Conservation (phyloP, 2,888 invertebrate genomes). For the Diogma glabrata region DNA sequence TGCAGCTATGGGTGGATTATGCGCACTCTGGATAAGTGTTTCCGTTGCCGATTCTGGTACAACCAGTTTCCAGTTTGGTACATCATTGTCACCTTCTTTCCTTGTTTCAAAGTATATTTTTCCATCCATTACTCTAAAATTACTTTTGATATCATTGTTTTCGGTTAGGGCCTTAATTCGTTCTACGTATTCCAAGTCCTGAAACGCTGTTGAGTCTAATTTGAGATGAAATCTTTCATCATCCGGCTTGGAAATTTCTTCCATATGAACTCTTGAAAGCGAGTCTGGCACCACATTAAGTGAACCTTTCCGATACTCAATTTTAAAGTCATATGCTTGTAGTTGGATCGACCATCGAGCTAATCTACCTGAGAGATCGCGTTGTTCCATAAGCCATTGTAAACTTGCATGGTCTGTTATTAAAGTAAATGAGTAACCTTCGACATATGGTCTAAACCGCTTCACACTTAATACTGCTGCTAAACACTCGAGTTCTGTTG, state of each 20-base stretch:
- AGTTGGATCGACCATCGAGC: slow-evolving; percentile 11
- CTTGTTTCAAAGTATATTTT: not conserved
- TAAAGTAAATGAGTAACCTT: not conserved
- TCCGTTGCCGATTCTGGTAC: not conserved
- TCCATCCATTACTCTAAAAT: not conserved
- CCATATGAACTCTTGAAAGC: not conserved
- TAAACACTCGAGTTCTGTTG: no score
- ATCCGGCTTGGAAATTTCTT: not conserved
- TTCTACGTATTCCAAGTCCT: not conserved
- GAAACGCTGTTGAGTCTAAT: not conserved
- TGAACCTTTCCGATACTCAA: slow-evolving; percentile 9
- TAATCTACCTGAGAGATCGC: slow-evolving; percentile 5
- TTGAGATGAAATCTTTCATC: not conserved
- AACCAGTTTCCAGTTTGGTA: not conserved
- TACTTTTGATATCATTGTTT: not conserved
- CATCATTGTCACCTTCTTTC: not conserved
- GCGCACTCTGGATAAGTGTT: not conserved
- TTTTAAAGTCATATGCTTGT: slow-evolving; percentile 11
- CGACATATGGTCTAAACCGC: not conserved
- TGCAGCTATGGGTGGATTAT: not conserved
- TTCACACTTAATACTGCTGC: not conserved
- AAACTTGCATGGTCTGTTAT: not conserved
- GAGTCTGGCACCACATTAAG: slow-evolving; percentile 11
- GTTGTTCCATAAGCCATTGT: slow-evolving; percentile 10
- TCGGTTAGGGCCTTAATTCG: not conserved